Evolutionary conservation across 2,797 vertebrate species (phyloP).

Genomic region (Balearica regulorum): DNA sequence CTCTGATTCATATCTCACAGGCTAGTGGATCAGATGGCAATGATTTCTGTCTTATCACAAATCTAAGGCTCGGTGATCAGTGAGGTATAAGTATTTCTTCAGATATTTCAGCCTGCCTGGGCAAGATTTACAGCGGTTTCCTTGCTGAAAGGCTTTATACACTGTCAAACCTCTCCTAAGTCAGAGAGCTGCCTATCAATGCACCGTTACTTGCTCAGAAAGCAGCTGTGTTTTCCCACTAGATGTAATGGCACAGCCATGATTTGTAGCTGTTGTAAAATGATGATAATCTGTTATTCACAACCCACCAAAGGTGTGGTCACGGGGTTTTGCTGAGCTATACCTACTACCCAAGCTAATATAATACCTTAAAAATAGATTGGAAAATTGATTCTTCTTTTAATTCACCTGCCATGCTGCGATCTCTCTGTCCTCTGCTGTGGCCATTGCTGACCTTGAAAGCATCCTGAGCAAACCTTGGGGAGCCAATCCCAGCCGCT

Average conservation of each 20-base stretch:
- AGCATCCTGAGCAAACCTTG: background rate
- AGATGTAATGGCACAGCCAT: background rate
- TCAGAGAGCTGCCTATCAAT: slow-evolving; percentile 9
- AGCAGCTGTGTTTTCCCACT: slow-evolving; percentile 30
- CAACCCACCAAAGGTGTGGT: background rate
- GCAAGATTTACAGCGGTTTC: slow-evolving; percentile 21
- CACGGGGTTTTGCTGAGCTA: background rate
- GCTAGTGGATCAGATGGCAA: background rate
- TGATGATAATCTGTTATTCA: slow-evolving; percentile 32
- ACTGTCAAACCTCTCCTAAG: slow-evolving; percentile 7
- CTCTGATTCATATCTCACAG: slow-evolving; percentile 19
- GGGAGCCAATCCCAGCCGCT: background rate
- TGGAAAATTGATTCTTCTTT: background rate
- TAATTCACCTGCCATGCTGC: background rate
- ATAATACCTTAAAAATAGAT: background rate
- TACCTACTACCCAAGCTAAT: background rate
- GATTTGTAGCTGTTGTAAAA: slow-evolving; percentile 29
- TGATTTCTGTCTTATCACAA: slow-evolving; percentile 38
- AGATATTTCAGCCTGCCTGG: slow-evolving; percentile 24
- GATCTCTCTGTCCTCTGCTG: background rate
- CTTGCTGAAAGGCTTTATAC: slow-evolving; percentile 30
- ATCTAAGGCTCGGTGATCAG: slow-evolving; percentile 28
- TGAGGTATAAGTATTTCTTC: slow-evolving; percentile 30
- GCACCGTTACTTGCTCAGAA: slow-evolving; percentile 26
- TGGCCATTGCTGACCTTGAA: background rate